phyloP scores from a whole-genome alignment of 2,888 invertebrate species.

The Lasioglossum figueresi region DNA sequence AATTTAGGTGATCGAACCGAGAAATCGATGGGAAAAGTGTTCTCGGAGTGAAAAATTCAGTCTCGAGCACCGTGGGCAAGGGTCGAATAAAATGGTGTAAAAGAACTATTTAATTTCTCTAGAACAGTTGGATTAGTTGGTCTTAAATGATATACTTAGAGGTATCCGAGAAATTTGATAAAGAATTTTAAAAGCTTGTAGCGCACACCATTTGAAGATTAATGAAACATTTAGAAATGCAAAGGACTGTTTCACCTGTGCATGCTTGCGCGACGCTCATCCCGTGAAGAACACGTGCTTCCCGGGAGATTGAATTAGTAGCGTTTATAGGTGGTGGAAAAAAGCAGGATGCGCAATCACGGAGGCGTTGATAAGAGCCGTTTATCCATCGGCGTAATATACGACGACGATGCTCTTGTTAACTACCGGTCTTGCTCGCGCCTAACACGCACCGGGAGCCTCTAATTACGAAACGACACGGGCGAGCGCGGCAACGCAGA shows the following conservation, averaged over 20 bases:
- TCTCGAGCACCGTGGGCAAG: neutral
- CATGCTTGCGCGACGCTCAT: neutral
- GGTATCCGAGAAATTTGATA: too few species aligned
- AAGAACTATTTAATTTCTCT: too few species aligned
- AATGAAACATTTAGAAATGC: too few species aligned
- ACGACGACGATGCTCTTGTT: constrained; percentile 23
- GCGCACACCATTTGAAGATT: too few species aligned
- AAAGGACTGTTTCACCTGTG: too few species aligned
- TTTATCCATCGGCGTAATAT: constrained; percentile 30
- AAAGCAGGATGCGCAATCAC: neutral
- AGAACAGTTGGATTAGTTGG: too few species aligned
- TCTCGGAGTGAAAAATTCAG: neutral
- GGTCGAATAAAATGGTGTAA: neutral
- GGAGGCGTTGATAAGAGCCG: constrained; percentile 35
- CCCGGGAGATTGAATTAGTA: neutral
- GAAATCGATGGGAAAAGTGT: neutral
- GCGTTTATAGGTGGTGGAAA: neutral
- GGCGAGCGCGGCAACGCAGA: constrained; percentile 26
- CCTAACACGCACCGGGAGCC: constrained; percentile 35
- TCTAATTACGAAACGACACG: constrained; percentile 43
- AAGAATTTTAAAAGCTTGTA: too few species aligned
- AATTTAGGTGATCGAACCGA: neutral
- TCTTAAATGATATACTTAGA: too few species aligned
- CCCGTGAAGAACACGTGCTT: neutral
- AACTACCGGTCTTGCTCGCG: constrained; percentile 30